phyloP scores from a whole-genome alignment of 2,888 invertebrate genomes.

The Megamerina dolium region DNA sequence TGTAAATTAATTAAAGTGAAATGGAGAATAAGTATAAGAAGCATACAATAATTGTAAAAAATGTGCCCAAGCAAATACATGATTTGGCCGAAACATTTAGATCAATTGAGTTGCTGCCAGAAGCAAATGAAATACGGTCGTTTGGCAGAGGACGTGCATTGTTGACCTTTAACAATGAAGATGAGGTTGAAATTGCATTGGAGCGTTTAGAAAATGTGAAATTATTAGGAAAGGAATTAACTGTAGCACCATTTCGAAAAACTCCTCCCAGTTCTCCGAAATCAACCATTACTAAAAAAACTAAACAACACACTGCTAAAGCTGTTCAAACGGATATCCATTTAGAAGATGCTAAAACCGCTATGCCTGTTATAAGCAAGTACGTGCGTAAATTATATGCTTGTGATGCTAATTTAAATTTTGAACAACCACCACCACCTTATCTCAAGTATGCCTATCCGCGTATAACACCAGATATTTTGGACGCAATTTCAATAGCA shows the following conservation, averaged over 20 bases:
- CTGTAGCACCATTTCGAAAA: conserved; percentile 16
- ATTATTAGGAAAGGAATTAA: conserved; percentile 10
- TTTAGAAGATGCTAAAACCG: conserved; percentile 10
- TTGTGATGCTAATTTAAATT: conserved; percentile 57
- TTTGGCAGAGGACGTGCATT: conserved; percentile 34
- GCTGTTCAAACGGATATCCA: background rate
- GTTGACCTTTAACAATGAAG: conserved; percentile 24
- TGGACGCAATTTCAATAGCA: conserved; percentile 72
- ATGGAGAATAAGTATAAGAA: conserved; percentile 16
- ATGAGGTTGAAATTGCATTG: conserved; percentile 27
- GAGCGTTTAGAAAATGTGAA: conserved; percentile 21
- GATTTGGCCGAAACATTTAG: conserved; percentile 26
- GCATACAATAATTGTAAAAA: conserved; percentile 34
- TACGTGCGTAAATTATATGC: conserved; percentile 57
- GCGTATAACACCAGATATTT: conserved; percentile 62
- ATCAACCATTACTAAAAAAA: background rate
- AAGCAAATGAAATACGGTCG: conserved; percentile 25
- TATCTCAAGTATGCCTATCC: conserved; percentile 78
- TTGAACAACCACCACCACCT: conserved; percentile 70
- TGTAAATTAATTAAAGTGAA: no score
- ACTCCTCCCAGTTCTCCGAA: conserved; percentile 7
- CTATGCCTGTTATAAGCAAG: conserved; percentile 50
- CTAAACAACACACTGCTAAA: conserved; percentile 1
- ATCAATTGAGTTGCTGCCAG: no score
- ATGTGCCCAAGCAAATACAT: conserved; percentile 32